phyloP scores from a whole-genome alignment of 2,888 invertebrate genomes.

The Microlaimidae sp. region DNA sequence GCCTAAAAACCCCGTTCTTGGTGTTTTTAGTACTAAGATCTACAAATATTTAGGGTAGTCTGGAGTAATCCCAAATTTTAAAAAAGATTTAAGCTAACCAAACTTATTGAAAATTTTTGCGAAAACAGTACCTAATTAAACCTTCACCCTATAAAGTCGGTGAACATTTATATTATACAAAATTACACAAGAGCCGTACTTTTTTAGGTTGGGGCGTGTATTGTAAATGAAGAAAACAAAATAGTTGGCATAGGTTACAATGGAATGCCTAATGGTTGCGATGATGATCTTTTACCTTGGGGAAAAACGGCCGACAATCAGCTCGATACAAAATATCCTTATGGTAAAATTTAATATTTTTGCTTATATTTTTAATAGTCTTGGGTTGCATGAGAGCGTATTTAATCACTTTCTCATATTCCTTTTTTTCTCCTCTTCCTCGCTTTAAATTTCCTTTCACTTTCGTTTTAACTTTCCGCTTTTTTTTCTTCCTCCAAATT shows the following conservation, averaged over 20 bases:
- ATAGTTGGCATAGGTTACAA: constrained; percentile 91
- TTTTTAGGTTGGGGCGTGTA: constrained; percentile 59
- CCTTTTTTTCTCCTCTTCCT: too few species aligned
- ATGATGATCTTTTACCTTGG: constrained; percentile 80
- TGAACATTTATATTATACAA: too few species aligned
- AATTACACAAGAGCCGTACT: too few species aligned
- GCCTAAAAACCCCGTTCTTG: too few species aligned
- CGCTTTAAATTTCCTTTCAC: too few species aligned
- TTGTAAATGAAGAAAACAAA: constrained; percentile 65
- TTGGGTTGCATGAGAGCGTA: too few species aligned
- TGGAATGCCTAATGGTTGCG: constrained; percentile 80
- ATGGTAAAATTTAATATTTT: constrained; percentile 48
- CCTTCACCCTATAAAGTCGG: background rate
- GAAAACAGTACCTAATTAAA: constrained; percentile 5
- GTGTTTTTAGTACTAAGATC: too few species aligned
- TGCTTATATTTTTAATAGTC: background rate
- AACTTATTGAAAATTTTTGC: too few species aligned
- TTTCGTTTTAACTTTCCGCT: background rate
- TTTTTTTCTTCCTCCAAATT: too few species aligned
- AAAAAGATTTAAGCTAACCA: too few species aligned
- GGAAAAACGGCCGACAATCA: constrained; percentile 47
- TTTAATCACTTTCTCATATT: too few species aligned
- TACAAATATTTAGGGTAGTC: constrained; percentile 2
- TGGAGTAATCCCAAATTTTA: constrained; percentile 8
- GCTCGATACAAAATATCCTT: constrained; percentile 61